Base-by-base conservation (phyloP, 1,140 invertebrate species). In the Anastrepha obliqua region DNA sequence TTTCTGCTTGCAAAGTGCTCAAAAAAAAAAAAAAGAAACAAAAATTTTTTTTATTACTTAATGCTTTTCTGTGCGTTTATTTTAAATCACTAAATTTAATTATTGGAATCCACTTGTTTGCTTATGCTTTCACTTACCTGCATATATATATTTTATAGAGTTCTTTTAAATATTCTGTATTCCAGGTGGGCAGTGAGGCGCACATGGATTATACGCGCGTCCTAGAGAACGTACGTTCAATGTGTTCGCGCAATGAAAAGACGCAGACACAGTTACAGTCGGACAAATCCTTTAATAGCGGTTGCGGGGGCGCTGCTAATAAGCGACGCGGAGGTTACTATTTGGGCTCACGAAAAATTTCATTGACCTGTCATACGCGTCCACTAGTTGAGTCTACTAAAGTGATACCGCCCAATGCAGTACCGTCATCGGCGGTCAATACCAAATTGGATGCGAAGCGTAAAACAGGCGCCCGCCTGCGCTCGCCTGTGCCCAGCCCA, bases 401-500 rank as follows among this genome's bases (percentile, higher is more conserved):
- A 78, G 90, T 90, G 78, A 89, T 90, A 88, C 89, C 91, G 87
- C 17, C 81, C 8, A 91, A 89, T 88, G 89, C 91, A 81, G 89
- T 88, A 89, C 47, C 70, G 5, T 88, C 90, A 60, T 89, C 90
- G 87, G 47, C 17, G 17, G 74, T 81, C 47, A 88, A 86, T 39
- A 87, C 39, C 13, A 89, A 92, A 89, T 90, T 94, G 88, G 94
- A 94, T 89, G 92, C 93, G 89, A 93, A 94, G 90, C 92, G 95
- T 89, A 93, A 94, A 91, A 91, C 94, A 59, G 94, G 94, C 64
- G 94, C 94, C 51, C 94, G 95, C 78, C 93, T 96, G 87, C 94
- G 95, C 87, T 96, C 95, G 86, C 96, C 96, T 67, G 95, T 95
- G 85, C 96, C 96, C 44, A 96, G 95, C 89, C 96, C 96, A 86